A percentile compares a stretch with the other conserved stretches of the same genome.
phyloP scores from a whole-genome alignment of 1,140 invertebrate species.

The Lysiphlebus fabarum region DNA sequence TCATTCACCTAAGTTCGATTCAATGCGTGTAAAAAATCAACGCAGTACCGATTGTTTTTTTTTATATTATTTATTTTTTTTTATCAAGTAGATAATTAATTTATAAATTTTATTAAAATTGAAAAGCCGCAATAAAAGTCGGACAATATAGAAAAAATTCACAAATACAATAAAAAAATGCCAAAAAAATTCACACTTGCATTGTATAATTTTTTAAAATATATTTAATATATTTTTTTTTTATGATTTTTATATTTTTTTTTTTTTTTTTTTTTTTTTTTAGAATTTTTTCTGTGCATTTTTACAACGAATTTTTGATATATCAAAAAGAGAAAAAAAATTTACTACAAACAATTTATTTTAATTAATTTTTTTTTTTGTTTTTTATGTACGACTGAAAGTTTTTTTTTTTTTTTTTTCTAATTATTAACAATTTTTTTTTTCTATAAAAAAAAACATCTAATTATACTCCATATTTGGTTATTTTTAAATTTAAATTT shows the following conservation, averaged over 20 bases:
- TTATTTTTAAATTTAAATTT: conserved; percentile 18
- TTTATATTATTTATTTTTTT: conserved; percentile 16
- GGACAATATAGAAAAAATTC: too few relatives aligned
- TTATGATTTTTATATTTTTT: conserved; percentile 5
- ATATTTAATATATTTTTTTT: conserved; percentile 8
- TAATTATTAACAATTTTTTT: conserved; percentile 22
- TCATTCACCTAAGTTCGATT: conserved; percentile 25
- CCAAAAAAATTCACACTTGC: conserved; percentile 1
- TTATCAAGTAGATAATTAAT: conserved; percentile 14
- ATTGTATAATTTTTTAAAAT: not conserved
- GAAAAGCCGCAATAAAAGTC: too few relatives aligned
- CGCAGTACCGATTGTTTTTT: conserved; percentile 25
- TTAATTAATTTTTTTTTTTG: too few relatives aligned
- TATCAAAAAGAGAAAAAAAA: conserved; percentile 21
- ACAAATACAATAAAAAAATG: conserved; percentile 14
- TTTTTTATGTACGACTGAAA: conserved; percentile 26
- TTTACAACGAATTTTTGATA: conserved; percentile 5
- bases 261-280: conserved; percentile 6
- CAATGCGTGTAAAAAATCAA: conserved; percentile 15
- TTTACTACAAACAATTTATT: conserved; percentile 27
- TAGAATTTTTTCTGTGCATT: conserved; percentile 1
- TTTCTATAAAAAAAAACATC: not conserved
- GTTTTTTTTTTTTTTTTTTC: not conserved
- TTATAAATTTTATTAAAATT: conserved; percentile 1
- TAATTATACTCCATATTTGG: too few relatives aligned